These are phyloP conservation scores for Hoplodrina ambigua DNA, from an alignment of 2,888 invertebrate genomes.

Conservation along the genomic window DNA sequence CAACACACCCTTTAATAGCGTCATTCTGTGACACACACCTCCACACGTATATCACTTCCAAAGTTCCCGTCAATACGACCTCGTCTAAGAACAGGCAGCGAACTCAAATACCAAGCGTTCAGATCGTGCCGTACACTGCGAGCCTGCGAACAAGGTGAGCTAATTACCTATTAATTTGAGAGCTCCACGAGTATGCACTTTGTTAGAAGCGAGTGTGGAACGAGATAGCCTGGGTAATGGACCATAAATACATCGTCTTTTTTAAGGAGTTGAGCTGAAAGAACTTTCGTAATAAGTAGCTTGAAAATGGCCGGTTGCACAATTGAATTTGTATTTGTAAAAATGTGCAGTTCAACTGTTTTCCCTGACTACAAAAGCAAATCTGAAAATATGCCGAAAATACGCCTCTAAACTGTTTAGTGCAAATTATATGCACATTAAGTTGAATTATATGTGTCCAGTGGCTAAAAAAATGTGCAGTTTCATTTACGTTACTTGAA, in stretches of 20 bases:
- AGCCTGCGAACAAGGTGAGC: slow-evolving; percentile 67
- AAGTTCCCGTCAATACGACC: slow-evolving; percentile 41
- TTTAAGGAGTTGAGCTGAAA: slow-evolving; percentile 44
- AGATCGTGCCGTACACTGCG: slow-evolving; percentile 45
- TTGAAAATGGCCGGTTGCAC: slow-evolving; percentile 27
- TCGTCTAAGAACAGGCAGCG: slow-evolving; percentile 26
- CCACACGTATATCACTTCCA: slow-evolving; percentile 7
- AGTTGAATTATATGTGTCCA: slow-evolving; percentile 48
- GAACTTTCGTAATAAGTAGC: slow-evolving; percentile 47
- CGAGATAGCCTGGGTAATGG: slow-evolving; percentile 56
- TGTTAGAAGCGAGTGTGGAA: slow-evolving; percentile 56
- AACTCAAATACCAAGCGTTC: slow-evolving; percentile 56
- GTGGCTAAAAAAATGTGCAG: slow-evolving; percentile 38
- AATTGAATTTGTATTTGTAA: not conserved
- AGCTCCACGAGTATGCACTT: slow-evolving; percentile 59
- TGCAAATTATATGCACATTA: slow-evolving; percentile 50
- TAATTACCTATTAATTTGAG: slow-evolving; percentile 78
- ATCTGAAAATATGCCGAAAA: slow-evolving; percentile 35
- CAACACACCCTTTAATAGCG: not conserved
- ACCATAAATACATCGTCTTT: slow-evolving; percentile 58
- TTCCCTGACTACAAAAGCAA: slow-evolving; percentile 22
- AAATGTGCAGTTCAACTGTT: slow-evolving; percentile 28
- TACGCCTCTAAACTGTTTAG: slow-evolving; percentile 40
- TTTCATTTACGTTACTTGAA: slow-evolving; percentile 42
- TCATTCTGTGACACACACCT: slow-evolving; percentile 4